phyloP scores from a whole-genome alignment of 2,888 invertebrate species.

The Cephalotes varians region DNA sequence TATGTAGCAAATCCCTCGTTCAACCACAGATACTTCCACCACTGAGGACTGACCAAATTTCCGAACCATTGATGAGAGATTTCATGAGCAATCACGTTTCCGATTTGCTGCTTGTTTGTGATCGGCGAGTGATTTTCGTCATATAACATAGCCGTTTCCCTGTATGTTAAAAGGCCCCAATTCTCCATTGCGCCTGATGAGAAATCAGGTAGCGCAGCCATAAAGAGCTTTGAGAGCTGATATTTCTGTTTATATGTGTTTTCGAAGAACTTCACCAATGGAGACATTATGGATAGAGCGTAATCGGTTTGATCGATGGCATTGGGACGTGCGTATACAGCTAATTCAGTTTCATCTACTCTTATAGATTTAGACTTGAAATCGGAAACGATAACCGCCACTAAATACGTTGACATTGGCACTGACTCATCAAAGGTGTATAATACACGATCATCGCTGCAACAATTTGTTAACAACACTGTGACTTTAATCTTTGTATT shows the following conservation, averaged over 20 bases:
- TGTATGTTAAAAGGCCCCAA: conserved; percentile 84
- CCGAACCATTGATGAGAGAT: conserved; percentile 87
- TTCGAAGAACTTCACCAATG: conserved; percentile 85
- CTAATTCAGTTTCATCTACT: conserved; percentile 56
- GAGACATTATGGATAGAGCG: conserved; percentile 86
- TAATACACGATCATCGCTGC: neutral
- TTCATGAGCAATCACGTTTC: conserved; percentile 86
- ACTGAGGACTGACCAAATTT: conserved; percentile 82
- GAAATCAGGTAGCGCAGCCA: conserved; percentile 88
- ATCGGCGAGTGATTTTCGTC: conserved; percentile 84
- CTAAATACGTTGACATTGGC: conserved; percentile 93
- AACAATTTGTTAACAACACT: neutral
- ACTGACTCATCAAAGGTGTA: conserved; percentile 87
- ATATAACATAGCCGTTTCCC: conserved; percentile 93
- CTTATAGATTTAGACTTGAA: conserved; percentile 84
- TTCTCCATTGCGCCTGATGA: conserved; percentile 87
- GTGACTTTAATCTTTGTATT: neutral
- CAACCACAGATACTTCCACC: conserved; percentile 85
- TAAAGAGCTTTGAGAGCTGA: conserved; percentile 86
- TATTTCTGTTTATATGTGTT: conserved; percentile 84
- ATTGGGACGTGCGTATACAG: conserved; percentile 90
- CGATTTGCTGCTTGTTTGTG: conserved; percentile 74
- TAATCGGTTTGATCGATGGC: conserved; percentile 90
- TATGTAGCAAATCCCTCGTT: conserved; percentile 87
- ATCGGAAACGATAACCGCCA: conserved; percentile 94